These are phyloP conservation scores for Bettongia penicillata DNA, from an alignment of 2,113 vertebrate genomes.

Conservation along the genomic window DNA sequence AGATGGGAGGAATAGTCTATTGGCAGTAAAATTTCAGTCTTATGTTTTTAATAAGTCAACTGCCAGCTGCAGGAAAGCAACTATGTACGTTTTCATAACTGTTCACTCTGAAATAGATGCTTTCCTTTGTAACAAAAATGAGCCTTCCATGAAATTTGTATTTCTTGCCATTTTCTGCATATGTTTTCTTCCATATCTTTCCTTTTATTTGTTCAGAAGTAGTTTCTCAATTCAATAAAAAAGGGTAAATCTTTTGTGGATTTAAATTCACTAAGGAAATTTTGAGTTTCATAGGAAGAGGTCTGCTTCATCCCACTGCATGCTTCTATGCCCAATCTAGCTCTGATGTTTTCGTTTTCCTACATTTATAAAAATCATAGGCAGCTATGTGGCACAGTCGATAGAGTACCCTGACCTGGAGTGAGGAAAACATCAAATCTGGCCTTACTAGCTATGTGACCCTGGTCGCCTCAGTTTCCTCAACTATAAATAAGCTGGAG, in stretches of 20 bases:
- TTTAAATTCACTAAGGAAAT: not conserved
- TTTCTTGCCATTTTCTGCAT: not conserved
- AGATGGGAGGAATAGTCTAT: slow-evolving; percentile 9
- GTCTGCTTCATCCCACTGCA: not conserved
- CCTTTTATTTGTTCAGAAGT: not conserved
- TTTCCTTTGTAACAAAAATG: not conserved
- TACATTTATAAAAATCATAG: not conserved
- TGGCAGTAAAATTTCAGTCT: not conserved
- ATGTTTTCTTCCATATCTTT: not conserved
- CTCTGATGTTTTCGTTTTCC: not conserved
- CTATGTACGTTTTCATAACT: not conserved
- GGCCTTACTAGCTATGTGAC: not conserved
- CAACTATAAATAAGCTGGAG: not conserved
- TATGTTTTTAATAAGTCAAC: slow-evolving; percentile 13
- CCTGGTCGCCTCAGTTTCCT: not conserved
- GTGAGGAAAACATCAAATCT: not conserved
- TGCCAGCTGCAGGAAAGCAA: not conserved
- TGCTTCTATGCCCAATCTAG: not conserved
- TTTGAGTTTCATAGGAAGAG: not conserved
- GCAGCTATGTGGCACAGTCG: not conserved
- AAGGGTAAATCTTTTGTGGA: not conserved
- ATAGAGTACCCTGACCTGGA: not conserved
- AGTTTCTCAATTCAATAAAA: not conserved
- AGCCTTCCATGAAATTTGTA: not conserved
- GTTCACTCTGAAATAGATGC: slow-evolving; percentile 7